Conservation (phyloP, 2,888 invertebrate genomes). For the Heliconius ismenius region DNA sequence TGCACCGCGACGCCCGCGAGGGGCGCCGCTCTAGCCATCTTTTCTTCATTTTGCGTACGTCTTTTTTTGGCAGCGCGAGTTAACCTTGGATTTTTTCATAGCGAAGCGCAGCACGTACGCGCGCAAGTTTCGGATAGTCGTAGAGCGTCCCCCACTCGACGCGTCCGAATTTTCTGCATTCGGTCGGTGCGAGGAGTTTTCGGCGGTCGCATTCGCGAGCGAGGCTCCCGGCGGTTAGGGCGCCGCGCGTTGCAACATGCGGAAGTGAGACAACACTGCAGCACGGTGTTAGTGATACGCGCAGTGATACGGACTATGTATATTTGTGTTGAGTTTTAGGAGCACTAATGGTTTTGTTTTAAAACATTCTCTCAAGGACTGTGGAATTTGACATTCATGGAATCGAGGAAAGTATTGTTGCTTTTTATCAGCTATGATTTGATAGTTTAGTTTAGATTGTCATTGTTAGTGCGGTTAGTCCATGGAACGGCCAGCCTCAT, state of each 20-base stretch:
- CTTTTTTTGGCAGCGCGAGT: conserved; percentile 82
- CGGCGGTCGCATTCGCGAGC: conserved; percentile 79
- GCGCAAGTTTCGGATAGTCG: conserved; percentile 79
- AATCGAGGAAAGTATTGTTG: conserved; percentile 79
- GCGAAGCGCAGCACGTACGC: conserved; percentile 80
- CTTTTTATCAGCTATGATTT: conserved; percentile 40
- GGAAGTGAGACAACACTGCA: conserved; percentile 71
- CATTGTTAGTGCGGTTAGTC: conserved; percentile 35
- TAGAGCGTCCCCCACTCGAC: conserved; percentile 80
- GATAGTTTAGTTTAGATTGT: conserved; percentile 4
- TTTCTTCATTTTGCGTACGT: conserved; percentile 80
- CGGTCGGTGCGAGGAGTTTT: conserved; percentile 77
- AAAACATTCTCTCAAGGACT: conserved; percentile 67
- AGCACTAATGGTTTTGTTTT: conserved; percentile 72
- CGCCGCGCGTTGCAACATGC: conserved; percentile 75
- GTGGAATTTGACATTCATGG: conserved; percentile 72
- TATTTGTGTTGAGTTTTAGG: conserved; percentile 70
- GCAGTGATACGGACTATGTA: conserved; percentile 68
- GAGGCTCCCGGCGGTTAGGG: conserved; percentile 73
- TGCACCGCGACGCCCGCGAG: conserved; percentile 73
- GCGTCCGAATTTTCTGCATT: conserved; percentile 82
- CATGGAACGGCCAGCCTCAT: conserved; percentile 57
- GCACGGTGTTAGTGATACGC: conserved; percentile 56
- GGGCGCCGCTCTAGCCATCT: conserved; percentile 77
- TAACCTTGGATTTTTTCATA: conserved; percentile 82